These are phyloP conservation scores for Embiotoca jacksoni DNA, from an alignment of 2,113 vertebrate genomes.

Conservation along the genomic window DNA sequence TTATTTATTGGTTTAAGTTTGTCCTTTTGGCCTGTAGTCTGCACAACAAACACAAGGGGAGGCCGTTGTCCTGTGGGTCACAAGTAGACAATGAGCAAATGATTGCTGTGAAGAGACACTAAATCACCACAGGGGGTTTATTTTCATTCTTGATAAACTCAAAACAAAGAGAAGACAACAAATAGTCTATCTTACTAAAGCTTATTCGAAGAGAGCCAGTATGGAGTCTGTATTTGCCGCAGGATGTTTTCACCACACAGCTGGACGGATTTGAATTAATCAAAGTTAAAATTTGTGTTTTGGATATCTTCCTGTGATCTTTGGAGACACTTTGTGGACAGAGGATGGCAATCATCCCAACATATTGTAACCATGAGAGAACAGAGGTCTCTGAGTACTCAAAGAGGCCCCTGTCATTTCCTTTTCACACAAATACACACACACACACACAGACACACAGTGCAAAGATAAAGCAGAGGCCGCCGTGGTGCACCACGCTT, in stretches of 20 bases:
- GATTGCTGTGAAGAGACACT: too few relatives aligned
- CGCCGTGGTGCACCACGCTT: conserved; percentile 68
- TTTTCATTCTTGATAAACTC: background rate
- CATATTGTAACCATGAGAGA: conserved; percentile 43
- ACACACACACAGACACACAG: conserved; percentile 33
- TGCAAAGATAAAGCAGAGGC: conserved; percentile 60
- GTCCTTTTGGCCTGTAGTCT: conserved; percentile 32
- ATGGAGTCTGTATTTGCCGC: background rate
- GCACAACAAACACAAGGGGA: conserved; percentile 69
- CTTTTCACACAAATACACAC: conserved; percentile 35
- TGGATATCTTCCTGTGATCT: conserved; percentile 3
- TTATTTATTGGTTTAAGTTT: background rate
- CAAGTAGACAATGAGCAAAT: conserved; percentile 1
- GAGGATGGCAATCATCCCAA: conserved; percentile 36
- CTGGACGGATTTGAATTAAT: conserved; percentile 4
- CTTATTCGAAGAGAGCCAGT: background rate
- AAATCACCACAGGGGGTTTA: background rate
- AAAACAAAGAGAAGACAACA: background rate
- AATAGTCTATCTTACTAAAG: too few relatives aligned
- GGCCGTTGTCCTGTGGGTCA: conserved; percentile 61
- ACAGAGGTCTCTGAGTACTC: conserved; percentile 46
- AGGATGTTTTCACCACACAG: conserved; percentile 6
- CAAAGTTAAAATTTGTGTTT: background rate
- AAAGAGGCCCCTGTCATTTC: conserved; percentile 58
- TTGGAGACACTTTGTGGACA: conserved; percentile 32